Evolutionary conservation across 2,888 invertebrate genomes (phyloP).

Genomic region (Balanococcus diminutus): DNA sequence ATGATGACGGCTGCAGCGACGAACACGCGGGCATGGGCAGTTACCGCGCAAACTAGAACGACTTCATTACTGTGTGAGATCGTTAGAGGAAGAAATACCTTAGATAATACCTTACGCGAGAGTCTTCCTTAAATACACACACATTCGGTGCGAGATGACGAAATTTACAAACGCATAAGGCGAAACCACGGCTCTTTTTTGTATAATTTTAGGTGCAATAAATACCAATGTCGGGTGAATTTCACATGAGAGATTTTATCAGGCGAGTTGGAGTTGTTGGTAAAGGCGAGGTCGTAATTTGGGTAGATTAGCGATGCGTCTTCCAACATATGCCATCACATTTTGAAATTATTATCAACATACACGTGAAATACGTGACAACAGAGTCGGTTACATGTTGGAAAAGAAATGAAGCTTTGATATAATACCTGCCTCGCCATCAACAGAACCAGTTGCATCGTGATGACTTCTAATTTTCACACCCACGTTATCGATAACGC

Average conservation of each 20-base stretch:
- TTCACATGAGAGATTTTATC: constrained; percentile 3
- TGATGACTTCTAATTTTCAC: constrained; percentile 33
- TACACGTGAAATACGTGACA: constrained; percentile 16
- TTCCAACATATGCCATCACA: background rate
- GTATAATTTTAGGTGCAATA: constrained; percentile 20
- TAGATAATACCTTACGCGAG: background rate
- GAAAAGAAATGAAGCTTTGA: background rate
- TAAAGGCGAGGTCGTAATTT: constrained; percentile 29
- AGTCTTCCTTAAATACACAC: background rate
- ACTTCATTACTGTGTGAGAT: constrained; percentile 5
- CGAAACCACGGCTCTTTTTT: background rate
- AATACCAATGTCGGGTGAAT: background rate
- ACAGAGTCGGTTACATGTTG: background rate
- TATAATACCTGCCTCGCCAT: background rate
- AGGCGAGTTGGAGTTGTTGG: background rate
- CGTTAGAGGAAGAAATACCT: background rate
- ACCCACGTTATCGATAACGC: constrained; percentile 7
- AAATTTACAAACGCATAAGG: background rate
- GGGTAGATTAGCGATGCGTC: background rate
- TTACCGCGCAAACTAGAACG: background rate
- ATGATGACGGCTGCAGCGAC: background rate
- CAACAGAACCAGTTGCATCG: background rate
- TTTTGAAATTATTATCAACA: background rate
- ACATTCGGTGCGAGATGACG: background rate
- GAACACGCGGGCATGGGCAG: too few species aligned